Conservation (phyloP, 1,140 invertebrate species). For the Hylyphantes graminicola region DNA sequence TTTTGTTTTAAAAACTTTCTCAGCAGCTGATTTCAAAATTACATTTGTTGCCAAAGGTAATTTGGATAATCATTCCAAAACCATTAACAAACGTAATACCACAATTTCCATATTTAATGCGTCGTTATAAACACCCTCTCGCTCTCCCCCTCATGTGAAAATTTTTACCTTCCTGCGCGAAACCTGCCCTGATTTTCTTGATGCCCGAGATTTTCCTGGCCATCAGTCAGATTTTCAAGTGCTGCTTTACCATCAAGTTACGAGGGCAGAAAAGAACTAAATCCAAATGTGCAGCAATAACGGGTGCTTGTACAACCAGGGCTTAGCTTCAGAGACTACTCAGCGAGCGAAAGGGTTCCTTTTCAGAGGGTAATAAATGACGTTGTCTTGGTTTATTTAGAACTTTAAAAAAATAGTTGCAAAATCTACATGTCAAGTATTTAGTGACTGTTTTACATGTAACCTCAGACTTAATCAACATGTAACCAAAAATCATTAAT, state of each 20-base stretch:
- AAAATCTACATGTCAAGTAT: no score
- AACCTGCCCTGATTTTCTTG: conserved; percentile 1
- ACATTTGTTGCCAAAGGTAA: conserved; percentile 29
- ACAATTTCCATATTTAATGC: conserved; percentile 46
- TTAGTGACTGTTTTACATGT: no score
- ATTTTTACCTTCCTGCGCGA: neutral
- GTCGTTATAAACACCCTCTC: conserved; percentile 20
- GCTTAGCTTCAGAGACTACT: no score
- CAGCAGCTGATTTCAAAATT: conserved; percentile 12
- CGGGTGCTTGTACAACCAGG: neutral
- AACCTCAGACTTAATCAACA: no score
- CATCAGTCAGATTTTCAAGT: conserved; percentile 31
- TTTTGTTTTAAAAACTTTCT: neutral
- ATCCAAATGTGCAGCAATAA: conserved; percentile 29
- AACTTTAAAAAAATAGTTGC: no score
- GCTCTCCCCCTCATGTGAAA: conserved; percentile 9
- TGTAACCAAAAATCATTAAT: no score
- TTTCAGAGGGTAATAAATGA: no score
- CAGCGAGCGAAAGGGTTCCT: no score
- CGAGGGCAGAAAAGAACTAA: conserved; percentile 24
- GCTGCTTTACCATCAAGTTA: conserved; percentile 21
- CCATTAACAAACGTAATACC: conserved; percentile 38
- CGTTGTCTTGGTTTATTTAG: no score
- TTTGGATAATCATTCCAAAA: conserved; percentile 40
- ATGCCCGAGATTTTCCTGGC: neutral